phyloP scores from a whole-genome alignment of 2,888 invertebrate species.

The Thelaira solivaga region DNA sequence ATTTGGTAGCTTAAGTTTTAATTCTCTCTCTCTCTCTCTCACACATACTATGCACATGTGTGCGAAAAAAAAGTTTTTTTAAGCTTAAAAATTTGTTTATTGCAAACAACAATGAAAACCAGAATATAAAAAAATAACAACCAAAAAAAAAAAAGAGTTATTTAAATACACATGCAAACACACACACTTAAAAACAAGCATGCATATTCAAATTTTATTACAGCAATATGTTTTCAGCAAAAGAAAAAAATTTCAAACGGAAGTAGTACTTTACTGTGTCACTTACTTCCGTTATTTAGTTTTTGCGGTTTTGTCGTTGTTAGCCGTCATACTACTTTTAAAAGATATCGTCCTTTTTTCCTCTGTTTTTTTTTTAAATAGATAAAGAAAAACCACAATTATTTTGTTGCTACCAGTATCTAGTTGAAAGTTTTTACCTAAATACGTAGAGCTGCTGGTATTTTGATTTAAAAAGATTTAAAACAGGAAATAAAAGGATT shows the following conservation, averaged over 20 bases:
- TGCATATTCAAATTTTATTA: not conserved
- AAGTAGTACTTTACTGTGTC: conserved; percentile 63
- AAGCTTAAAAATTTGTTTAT: conserved; percentile 59
- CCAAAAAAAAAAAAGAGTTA: not conserved
- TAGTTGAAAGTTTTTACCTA: conserved; percentile 11
- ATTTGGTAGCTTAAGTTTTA: conserved; percentile 45
- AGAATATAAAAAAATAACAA: not conserved
- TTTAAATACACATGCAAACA: not conserved
- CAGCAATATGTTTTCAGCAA: conserved; percentile 15
- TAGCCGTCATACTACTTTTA: not conserved
- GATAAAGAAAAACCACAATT: conserved; percentile 24
- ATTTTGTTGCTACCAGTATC: conserved; percentile 32
- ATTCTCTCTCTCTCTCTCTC: not conserved
- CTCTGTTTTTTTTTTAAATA: conserved; percentile 14
- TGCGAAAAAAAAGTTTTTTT: conserved; percentile 10
- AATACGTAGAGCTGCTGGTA: conserved; percentile 1
- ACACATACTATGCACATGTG: not conserved
- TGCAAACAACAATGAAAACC: conserved; percentile 1
- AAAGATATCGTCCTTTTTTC: conserved; percentile 34
- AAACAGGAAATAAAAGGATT: not conserved
- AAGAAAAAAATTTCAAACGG: conserved; percentile 38
- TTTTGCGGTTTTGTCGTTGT: conserved; percentile 52
- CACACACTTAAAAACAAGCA: too few relatives aligned
- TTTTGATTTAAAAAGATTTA: not conserved
- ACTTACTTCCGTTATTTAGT: conserved; percentile 62